phyloP scores from a whole-genome alignment of 2,113 vertebrate species.

The Megalops atlanticus region DNA sequence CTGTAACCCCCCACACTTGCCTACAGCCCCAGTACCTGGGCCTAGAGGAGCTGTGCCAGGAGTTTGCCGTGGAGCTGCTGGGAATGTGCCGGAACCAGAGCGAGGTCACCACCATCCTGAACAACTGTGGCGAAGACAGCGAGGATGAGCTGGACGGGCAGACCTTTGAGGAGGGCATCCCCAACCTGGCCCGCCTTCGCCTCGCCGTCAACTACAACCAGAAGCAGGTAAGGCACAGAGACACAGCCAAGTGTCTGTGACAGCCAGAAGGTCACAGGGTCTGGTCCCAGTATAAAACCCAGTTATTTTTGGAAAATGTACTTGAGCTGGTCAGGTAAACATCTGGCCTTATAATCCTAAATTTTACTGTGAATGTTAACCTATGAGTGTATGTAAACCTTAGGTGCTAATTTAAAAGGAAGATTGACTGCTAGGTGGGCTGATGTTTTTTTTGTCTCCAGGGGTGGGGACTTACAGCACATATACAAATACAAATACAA shows the following conservation, averaged over 20 bases:
- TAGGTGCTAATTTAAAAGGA: too few species aligned
- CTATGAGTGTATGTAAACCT: too few species aligned
- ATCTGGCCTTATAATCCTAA: too few species aligned
- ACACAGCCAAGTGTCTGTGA: neutral
- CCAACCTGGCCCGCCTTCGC: conserved; percentile 81
- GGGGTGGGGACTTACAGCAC: neutral
- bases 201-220: conserved; percentile 86
- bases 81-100: conserved; percentile 91
- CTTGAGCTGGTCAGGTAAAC: too few species aligned
- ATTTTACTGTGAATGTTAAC: too few species aligned
- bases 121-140: conserved; percentile 65
- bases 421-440: too few species aligned
- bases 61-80: conserved; percentile 85
- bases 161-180: conserved; percentile 86
- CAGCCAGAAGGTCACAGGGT: neutral
- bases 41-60: conserved; percentile 81
- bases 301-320: too few species aligned
- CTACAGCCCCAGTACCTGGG: conserved; percentile 82
- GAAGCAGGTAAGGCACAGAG: conserved; percentile 71
- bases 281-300: too few species aligned
- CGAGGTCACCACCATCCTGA: conserved; percentile 84
- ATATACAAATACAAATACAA: too few species aligned
- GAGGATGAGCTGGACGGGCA: conserved; percentile 69
- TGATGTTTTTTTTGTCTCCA: neutral
- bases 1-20: too few species aligned